Base-by-base conservation (phyloP, 2,113 vertebrate genomes). In the Columba livia region DNA sequence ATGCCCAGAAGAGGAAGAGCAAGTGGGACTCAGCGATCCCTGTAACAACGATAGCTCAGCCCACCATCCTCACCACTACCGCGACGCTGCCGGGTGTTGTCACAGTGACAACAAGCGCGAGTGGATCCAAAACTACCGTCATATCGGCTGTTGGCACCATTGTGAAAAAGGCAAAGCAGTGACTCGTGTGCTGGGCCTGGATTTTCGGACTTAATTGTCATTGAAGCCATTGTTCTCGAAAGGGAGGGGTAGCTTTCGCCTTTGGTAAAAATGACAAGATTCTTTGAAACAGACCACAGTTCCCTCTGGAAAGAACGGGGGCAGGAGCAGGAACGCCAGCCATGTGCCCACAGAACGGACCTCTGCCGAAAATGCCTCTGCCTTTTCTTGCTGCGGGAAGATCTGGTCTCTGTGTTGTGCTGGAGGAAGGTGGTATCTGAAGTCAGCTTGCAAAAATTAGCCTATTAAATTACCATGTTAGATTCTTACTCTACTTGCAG, bases 1-100 rank as follows among this genome's bases (percentile, higher is more conserved):
- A 99, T 65, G 98, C 99, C 69, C 99, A 99, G 92, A 99, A 99
- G 98, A 99, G 99, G 95, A 99, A 99, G 97, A 99, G 99, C 97
- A 99, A 99, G 87, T 99, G 99, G 99, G 99, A 99, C 97, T 99
- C 99, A 0, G 99, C 99, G 9, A 99, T 99, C 87, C 99, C 99
- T 0, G 99, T 99, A 44, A 98, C 98, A 0, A 99, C 99, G 6
- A 96, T 99, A 94, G 98, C 99, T 24, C 99, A 99, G 98, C 99
- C 99, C 74, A 97, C 98, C 71, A 98, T 99, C 96, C 98, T 99
- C 96, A 99, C 99, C 75, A 99, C 99, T 77, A 98, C 99, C 1
- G 99, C 99, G 2, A 99, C 99, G 0, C 98, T 99, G 74, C 99
- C 99, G 0, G 98, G 98, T 0, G 99, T 99, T 3, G 99, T 99